A percentile compares a stretch with the other conserved stretches of the same genome.
Conservation (phyloP, 2,797 vertebrate genomes). For the Pipistrellus pygmaeus region DNA sequence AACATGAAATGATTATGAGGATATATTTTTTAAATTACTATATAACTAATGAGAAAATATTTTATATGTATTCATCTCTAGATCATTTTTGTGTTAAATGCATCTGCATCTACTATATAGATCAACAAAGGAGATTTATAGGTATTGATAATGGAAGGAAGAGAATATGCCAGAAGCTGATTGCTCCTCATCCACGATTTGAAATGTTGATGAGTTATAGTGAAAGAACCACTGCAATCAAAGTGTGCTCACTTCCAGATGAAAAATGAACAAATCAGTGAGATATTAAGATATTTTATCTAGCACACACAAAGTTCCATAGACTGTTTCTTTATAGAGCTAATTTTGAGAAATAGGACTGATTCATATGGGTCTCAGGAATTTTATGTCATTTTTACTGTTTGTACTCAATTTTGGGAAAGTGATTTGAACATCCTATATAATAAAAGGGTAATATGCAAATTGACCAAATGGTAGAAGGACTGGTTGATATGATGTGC, state of each 20-base stretch:
- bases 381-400: slow-evolving; percentile 49
- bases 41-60: slow-evolving; percentile 52
- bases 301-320: neutral
- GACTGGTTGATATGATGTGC: too few species aligned
- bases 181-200: neutral
- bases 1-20: neutral
- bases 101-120: neutral
- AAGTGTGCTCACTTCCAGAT: slow-evolving; percentile 19
- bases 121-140: slow-evolving; percentile 52
- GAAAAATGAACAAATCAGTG: slow-evolving; percentile 36
- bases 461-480: too few species aligned
- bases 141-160: slow-evolving; percentile 48
- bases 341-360: slow-evolving; percentile 40
- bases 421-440: slow-evolving; percentile 45
- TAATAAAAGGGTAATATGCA: neutral
- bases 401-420: neutral
- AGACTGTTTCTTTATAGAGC: slow-evolving; percentile 2
- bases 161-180: neutral
- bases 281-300: slow-evolving; percentile 60
- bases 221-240: neutral
- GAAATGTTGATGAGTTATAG: slow-evolving; percentile 33
- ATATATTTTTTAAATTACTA: slow-evolving; percentile 56
- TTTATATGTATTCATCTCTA: slow-evolving; percentile 41
- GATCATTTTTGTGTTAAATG: slow-evolving; percentile 53
- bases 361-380: neutral